Conservation (phyloP, 2,888 invertebrate species). For the Xanthorhoe designata region DNA sequence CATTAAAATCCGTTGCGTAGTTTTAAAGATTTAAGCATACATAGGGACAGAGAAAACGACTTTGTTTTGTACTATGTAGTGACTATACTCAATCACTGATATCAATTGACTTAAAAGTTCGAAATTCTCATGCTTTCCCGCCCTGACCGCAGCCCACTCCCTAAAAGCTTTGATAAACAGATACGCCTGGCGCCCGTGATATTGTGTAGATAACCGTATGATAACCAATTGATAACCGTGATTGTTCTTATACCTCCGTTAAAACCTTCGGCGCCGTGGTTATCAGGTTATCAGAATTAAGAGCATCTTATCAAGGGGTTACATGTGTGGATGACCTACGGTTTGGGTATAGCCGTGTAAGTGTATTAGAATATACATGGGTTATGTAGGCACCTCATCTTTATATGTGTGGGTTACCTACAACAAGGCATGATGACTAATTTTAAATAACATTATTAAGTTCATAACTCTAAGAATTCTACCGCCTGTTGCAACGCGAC, state of each 20-base stretch:
- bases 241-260: conserved; percentile 26
- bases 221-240: conserved; percentile 1
- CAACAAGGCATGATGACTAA: too few species aligned
- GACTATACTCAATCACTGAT: not conserved
- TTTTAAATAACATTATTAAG: too few species aligned
- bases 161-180: conserved; percentile 25
- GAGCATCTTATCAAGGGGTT: conserved; percentile 21
- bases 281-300: conserved; percentile 27
- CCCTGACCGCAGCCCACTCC: not conserved
- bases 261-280: conserved; percentile 27
- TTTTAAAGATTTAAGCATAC: too few species aligned
- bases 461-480: too few species aligned
- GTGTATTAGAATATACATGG: too few species aligned
- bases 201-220: conserved; percentile 14
- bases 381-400: too few species aligned
- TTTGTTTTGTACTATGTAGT: too few species aligned
- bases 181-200: conserved; percentile 25
- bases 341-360: not conserved
- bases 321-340: not conserved
- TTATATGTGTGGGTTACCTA: too few species aligned
- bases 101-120: not conserved
- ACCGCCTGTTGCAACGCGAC: too few species aligned
- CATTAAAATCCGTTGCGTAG: too few species aligned
- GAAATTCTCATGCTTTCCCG: not conserved
- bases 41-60: too few species aligned